Base-by-base conservation (phyloP, 2,113 vertebrate genomes). In the Brienomyrus longianalis region DNA sequence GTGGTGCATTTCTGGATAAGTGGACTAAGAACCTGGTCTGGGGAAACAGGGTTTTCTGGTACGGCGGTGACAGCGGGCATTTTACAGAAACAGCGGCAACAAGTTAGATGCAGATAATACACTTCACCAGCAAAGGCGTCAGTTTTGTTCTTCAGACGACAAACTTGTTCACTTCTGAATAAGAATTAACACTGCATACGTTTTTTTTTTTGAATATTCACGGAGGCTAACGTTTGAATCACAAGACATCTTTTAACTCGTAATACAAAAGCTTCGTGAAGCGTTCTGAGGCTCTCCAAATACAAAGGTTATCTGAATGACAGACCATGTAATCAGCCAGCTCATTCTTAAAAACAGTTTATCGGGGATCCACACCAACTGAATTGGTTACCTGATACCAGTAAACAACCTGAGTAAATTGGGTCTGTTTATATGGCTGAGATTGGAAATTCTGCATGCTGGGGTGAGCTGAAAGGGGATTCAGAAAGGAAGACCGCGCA, bases 1-100 rank as follows among this genome's bases (percentile, higher is more conserved):
- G 89, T 92, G 92, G 88, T 91, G 89, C 83, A 43, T 59, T 45
- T 80, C 74, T 11, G 52, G 80, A 23, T 83, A 45, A 87, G 56
- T 5, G 45, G n/a, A 23, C 19, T 9, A n/a, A 27, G n/a, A 39
- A n/a, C 5, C 27, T 3, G 51, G 85, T 35, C 74, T 39, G 35
- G 35, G 74, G 74, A 35, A 80, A 43, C 74, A 7, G 13, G 74
- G 74, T 15, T 19, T 39, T 43, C 74, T 6, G 74, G 19, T 43
- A 2, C 35, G 0, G 13, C 0, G 15, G 74, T 7, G 3, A 70
- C 74, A 43, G 74, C 5, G 2, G 74, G 35, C 5, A 27, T 86
- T 51, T 86, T 4, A 86, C 3, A 86, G 48, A 27, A 50, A 48
- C 35, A 17, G 50, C 15, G 3, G 45, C 23, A 3, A 17, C 47